These are phyloP conservation scores for Acanthurus lineatus DNA, from an alignment of 2,797 vertebrate genomes.

Conservation along the genomic window DNA sequence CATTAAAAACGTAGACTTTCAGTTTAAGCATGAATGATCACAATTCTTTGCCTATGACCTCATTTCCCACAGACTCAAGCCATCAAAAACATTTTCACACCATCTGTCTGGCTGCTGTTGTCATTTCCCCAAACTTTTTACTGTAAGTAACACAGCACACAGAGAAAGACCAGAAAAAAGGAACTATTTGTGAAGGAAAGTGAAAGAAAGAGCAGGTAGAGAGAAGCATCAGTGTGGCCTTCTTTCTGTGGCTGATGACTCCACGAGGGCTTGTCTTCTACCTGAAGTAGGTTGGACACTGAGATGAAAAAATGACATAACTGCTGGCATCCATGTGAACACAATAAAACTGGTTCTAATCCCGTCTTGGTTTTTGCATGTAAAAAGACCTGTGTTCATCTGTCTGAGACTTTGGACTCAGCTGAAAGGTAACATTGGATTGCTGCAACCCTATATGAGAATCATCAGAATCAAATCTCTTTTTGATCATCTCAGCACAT, in stretches of 20 bases:
- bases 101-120: background rate
- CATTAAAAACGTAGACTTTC: background rate
- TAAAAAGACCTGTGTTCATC: constrained; percentile 4
- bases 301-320: constrained; percentile 39
- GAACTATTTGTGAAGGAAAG: background rate
- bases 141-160: background rate
- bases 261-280: constrained; percentile 6
- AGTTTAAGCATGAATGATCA: background rate
- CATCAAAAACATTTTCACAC: constrained; percentile 14
- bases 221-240: background rate
- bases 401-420: background rate
- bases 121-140: background rate
- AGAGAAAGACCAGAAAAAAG: background rate
- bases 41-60: background rate
- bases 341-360: constrained; percentile 50
- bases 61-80: constrained; percentile 1
- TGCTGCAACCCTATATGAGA: background rate
- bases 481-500: no score
- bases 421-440: background rate
- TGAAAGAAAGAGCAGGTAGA: background rate
- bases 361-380: constrained; percentile 11
- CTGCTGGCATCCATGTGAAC: constrained; percentile 21
- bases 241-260: constrained; percentile 25
- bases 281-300: constrained; percentile 6
- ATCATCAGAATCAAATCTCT: background rate